Evolutionary conservation across 2,888 invertebrate species (phyloP).

Genomic region (Labia minor): DNA sequence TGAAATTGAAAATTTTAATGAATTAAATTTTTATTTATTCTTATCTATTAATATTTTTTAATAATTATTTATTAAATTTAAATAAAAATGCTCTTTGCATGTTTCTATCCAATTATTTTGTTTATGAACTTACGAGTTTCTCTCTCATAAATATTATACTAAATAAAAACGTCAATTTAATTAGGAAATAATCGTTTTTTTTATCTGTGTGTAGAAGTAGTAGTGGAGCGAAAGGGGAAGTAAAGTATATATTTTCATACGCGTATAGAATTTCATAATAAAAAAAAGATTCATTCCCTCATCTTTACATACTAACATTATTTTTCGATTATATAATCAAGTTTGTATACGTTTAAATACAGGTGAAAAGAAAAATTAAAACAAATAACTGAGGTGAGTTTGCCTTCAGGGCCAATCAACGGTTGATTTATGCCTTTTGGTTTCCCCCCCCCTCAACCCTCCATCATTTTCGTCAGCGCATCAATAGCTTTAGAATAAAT

Average conservation of each 20-base stretch:
- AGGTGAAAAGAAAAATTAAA: constrained; percentile 4
- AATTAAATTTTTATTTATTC: too few relatives aligned
- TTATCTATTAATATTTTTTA: too few relatives aligned
- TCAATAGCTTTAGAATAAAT: not conserved
- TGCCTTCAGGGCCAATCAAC: not conserved
- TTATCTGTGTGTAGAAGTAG: too few relatives aligned
- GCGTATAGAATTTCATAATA: not conserved
- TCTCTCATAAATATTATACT: constrained; percentile 1
- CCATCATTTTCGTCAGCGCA: too few relatives aligned
- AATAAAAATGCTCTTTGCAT: not conserved
- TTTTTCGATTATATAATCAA: not conserved
- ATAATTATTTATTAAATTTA: too few relatives aligned
- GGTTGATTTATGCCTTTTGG: not conserved
- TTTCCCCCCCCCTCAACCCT: not conserved
- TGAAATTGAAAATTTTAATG: not conserved
- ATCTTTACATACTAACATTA: not conserved
- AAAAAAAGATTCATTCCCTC: not conserved
- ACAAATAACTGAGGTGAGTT: not conserved
- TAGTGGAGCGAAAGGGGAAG: too few relatives aligned
- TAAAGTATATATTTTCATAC: not conserved
- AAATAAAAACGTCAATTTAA: not conserved
- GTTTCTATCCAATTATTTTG: not conserved
- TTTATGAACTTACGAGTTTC: not conserved
- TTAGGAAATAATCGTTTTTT: not conserved
- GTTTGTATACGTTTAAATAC: not conserved